phyloP scores from a whole-genome alignment of 2,888 invertebrate species.

The Agonopterix subpropinquella region DNA sequence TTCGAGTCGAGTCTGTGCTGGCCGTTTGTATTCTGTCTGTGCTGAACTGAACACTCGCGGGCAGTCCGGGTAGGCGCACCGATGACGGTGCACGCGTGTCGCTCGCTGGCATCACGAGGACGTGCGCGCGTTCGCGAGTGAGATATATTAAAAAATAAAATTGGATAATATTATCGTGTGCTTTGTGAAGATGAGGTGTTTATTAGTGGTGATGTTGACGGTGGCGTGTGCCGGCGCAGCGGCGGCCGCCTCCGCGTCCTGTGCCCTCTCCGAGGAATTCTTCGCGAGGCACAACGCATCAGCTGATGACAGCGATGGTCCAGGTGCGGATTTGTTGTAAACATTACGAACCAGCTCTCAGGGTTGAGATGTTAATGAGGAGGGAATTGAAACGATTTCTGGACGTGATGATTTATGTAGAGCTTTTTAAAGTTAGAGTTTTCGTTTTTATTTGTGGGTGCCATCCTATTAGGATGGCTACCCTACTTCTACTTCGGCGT shows the following conservation, averaged over 20 bases:
- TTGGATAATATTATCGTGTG: slow-evolving; percentile 32
- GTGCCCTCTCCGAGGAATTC: slow-evolving; percentile 51
- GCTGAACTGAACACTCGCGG: neutral
- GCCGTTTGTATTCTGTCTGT: slow-evolving; percentile 10
- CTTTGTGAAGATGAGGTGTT: slow-evolving; percentile 64
- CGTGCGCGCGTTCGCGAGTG: slow-evolving; percentile 59
- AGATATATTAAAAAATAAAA: slow-evolving; percentile 28
- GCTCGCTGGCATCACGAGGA: slow-evolving; percentile 29
- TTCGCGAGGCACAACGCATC: slow-evolving; percentile 62
- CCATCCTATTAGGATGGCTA: too few relatives aligned
- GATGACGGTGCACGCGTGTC: slow-evolving; percentile 58
- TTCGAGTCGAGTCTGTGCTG: slow-evolving; percentile 10
- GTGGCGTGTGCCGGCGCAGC: slow-evolving; percentile 42
- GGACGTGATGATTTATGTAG: neutral
- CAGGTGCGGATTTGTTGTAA: slow-evolving; percentile 52
- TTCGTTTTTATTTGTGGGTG: too few relatives aligned
- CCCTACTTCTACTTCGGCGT: too few relatives aligned
- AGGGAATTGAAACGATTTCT: neutral
- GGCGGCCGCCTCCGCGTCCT: slow-evolving; percentile 44
- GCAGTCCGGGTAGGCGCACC: slow-evolving; percentile 63
- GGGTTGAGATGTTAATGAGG: slow-evolving; percentile 6
- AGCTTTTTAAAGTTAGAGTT: too few relatives aligned
- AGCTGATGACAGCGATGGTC: slow-evolving; percentile 63
- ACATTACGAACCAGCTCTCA: slow-evolving; percentile 13
- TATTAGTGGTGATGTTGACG: slow-evolving; percentile 44